Percentiles rank a stretch among this genome's conserved stretches.
Conservation (phyloP, 2,113 vertebrate species). For the Semicossyphus pulcher region DNA sequence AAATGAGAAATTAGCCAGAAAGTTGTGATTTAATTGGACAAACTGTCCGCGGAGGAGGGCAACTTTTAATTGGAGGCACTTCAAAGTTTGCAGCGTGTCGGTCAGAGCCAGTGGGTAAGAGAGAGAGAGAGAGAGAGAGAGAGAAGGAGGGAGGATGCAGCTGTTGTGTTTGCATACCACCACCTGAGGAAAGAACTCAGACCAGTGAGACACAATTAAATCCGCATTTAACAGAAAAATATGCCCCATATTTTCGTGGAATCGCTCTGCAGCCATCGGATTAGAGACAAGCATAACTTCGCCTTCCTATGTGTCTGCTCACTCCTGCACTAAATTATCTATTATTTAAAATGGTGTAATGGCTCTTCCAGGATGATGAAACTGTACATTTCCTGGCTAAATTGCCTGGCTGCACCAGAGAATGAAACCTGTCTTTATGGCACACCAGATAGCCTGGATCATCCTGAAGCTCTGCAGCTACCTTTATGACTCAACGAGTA, state of each 20-base stretch:
- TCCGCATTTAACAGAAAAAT: constrained; percentile 38
- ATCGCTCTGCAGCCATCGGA: constrained; percentile 27
- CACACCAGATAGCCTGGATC: constrained; percentile 13
- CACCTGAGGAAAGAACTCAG: constrained; percentile 41
- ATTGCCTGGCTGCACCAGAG: constrained; percentile 1
- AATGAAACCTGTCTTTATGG: constrained; percentile 11
- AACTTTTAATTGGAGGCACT: constrained; percentile 55
- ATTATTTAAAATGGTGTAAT: constrained; percentile 44
- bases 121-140: not conserved
- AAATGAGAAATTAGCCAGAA: constrained; percentile 29
- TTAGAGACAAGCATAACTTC: constrained; percentile 17
- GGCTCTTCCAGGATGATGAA: constrained; percentile 36
- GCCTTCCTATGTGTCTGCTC: constrained; percentile 16
- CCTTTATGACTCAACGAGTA: not conserved
- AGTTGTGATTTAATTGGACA: constrained; percentile 33
- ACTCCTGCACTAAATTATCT: constrained; percentile 35
- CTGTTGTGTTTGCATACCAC: constrained; percentile 38
- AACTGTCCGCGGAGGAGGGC: constrained; percentile 40
- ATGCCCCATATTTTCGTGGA: not conserved
- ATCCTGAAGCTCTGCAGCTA: not conserved
- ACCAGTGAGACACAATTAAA: constrained; percentile 45
- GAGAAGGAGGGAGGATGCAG: constrained; percentile 18
- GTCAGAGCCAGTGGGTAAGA: constrained; percentile 7
- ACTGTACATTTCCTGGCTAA: constrained; percentile 19
- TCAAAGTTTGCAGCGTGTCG: constrained; percentile 19